Conservation (phyloP, 2,113 vertebrate species). For the Sus scrofa region T2T-Sscrofa CM000824.6:226730501-226731000, state of each 20-base stretch:
- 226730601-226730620: not conserved
- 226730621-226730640: not conserved
- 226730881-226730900: too few species aligned
- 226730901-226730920: not conserved
- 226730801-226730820: not conserved
- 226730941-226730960: not conserved
- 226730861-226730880: rapidly evolving
- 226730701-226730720: not conserved
- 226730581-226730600: not conserved
- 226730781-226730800: not conserved
- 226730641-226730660: not conserved
- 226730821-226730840: not conserved
- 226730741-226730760: too few species aligned
- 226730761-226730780: not conserved
- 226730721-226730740: not conserved
- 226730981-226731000: too few species aligned
- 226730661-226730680: rapidly evolving
- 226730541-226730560: not conserved
- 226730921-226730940: not conserved
- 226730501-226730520: rapidly evolving
- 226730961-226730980: not conserved
- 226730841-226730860: too few species aligned
- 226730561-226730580: not conserved
- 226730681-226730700: not conserved
- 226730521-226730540: not conserved